A percentile compares a stretch with the other conserved stretches of the same genome.
phyloP scores from a whole-genome alignment of 2,797 vertebrate species.

The Podargus strigoides region DNA sequence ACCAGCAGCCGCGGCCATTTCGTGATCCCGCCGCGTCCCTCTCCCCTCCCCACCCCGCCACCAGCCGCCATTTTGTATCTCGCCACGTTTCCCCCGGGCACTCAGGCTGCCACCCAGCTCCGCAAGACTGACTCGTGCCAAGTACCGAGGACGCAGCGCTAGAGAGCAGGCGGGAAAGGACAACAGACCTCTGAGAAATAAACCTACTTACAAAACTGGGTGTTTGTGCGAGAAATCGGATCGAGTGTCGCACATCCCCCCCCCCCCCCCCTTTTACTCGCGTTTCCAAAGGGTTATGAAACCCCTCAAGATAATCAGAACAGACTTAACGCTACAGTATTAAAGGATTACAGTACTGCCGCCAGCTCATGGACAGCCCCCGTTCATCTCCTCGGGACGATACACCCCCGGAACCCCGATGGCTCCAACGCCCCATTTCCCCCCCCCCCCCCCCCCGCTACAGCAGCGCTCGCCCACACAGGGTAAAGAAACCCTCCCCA shows the following conservation, averaged over 20 bases:
- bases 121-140: too few relatives aligned
- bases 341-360: fast-evolving
- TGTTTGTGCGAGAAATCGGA: fast-evolving
- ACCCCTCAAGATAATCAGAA: fast-evolving
- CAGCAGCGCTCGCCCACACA: fast-evolving
- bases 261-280: fast-evolving
- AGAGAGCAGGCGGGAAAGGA: fast-evolving
- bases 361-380: fast-evolving
- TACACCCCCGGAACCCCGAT: too few relatives aligned
- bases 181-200: background rate
- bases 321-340: fast-evolving
- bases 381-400: fast-evolving
- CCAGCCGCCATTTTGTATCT: slow-evolving; percentile 17
- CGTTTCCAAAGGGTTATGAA: fast-evolving
- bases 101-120: too few relatives aligned
- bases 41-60: background rate
- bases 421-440: too few relatives aligned
- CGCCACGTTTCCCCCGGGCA: slow-evolving; percentile 31
- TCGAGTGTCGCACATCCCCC: fast-evolving
- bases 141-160: too few relatives aligned
- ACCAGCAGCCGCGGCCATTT: slow-evolving; percentile 59
- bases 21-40: background rate
- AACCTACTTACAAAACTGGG: fast-evolving
- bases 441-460: too few relatives aligned
- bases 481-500: fast-evolving